Evolutionary conservation across 2,888 invertebrate genomes (phyloP).

Genomic region (Agonopterix heracliana): DNA sequence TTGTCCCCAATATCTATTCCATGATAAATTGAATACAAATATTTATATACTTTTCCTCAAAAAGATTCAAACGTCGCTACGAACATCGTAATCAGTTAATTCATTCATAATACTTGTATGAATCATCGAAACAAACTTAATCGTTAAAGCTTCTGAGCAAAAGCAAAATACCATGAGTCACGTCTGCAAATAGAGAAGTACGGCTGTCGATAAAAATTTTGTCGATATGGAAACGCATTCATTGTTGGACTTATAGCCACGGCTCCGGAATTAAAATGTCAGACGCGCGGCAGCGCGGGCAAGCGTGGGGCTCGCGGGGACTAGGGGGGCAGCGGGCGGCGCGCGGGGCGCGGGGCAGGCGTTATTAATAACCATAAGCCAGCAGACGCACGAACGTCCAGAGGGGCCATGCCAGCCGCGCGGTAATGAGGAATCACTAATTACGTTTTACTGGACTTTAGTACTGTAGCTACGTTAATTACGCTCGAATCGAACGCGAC

Average conservation of each 20-base stretch:
- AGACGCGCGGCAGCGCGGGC: conserved; percentile 68
- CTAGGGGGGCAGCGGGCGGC: conserved; percentile 31
- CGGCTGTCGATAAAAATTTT: conserved; percentile 49
- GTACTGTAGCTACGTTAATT: conserved; percentile 52
- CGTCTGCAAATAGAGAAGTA: not conserved
- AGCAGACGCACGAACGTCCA: conserved; percentile 76
- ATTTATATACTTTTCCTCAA: too few species aligned
- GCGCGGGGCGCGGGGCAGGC: conserved; percentile 46
- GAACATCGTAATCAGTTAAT: too few species aligned
- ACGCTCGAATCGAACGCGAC: not conserved
- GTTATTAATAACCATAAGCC: conserved; percentile 77
- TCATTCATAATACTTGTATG: too few species aligned
- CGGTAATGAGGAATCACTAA: conserved; percentile 76
- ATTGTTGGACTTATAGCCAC: conserved; percentile 51
- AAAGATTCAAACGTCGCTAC: too few species aligned
- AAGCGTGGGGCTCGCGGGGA: conserved; percentile 38
- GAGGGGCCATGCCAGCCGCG: conserved; percentile 61
- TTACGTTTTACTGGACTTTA: conserved; percentile 74
- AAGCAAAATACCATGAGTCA: too few species aligned
- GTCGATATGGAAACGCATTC: conserved; percentile 54
- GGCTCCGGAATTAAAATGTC: conserved; percentile 74
- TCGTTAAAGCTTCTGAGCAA: too few species aligned
- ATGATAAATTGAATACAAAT: too few species aligned
- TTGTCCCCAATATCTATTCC: too few species aligned
- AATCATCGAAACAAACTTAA: too few species aligned